Conservation (phyloP, 2,888 invertebrate species). For the Labia minor region DNA sequence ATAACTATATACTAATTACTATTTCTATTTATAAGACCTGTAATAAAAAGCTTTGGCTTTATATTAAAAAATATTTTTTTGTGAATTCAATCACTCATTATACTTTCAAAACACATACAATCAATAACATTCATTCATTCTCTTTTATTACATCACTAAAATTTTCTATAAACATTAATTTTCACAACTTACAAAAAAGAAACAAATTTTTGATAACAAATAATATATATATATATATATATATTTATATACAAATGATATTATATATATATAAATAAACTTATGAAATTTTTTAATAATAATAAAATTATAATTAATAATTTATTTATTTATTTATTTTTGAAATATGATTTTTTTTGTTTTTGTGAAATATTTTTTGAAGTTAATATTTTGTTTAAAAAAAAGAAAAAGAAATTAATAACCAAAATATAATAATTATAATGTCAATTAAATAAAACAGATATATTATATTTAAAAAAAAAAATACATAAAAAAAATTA, state of each 20-base stretch:
- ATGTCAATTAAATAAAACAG: constrained; percentile 18
- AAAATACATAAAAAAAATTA: constrained; percentile 23
- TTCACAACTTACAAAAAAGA: background rate
- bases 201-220: background rate
- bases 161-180: constrained; percentile 8
- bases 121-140: no score
- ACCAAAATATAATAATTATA: constrained; percentile 18
- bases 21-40: no score
- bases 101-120: no score
- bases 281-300: constrained; percentile 4
- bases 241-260: constrained; percentile 14
- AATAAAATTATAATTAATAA: background rate
- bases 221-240: constrained; percentile 15
- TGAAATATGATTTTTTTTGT: no score
- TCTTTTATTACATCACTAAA: no score
- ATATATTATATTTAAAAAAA: constrained; percentile 17
- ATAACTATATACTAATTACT: no score
- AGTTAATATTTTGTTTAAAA: constrained; percentile 17
- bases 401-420: no score
- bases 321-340: no score
- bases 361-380: background rate
- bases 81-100: no score
- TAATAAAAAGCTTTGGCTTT: no score
- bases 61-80: no score
- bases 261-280: constrained; percentile 17